Base-by-base conservation (phyloP, 2,113 vertebrate genomes). In the Mormyrus lacerda region DNA sequence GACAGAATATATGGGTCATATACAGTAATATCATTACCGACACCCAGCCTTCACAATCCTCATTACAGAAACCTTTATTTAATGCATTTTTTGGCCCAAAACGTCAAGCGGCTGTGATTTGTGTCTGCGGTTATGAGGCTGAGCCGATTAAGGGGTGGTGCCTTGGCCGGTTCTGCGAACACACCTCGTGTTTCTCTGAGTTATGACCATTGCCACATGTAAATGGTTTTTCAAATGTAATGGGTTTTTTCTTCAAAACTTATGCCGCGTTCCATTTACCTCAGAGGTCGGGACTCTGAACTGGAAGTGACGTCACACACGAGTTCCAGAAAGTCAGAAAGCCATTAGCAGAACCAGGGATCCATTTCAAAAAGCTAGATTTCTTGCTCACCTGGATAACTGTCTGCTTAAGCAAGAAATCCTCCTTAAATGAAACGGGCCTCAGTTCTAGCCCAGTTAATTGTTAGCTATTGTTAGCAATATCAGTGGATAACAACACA, bases 151-250 rank as follows among this genome's bases (percentile, higher is more conserved):
- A 96, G 95, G 95, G 95, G 95, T 95, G 95, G 93, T 94, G 94
- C 93, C 92, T 92, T 58, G 88, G 91, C 93, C 90, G 92, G 90
- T 90, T 91, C 6, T 24, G 93, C 93, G 95, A 95, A 96, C 95
- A 93, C 94, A 92, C 91, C 91, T 87, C 90, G 93, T 95, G 95
- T 94, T 94, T 93, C 88, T 87, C 83, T 95, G 95, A 96, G 94
- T 95, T 96, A 95, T 95, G 94, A 94, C 92, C 95, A 94, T 94
- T 95, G 94, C 94, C 92, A 92, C 93, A 94, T 94, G 95, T 95
- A 95, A 96, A 55, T 55, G 53, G 53, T 5, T 21, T 53, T 53
- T 19, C 51, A 19, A 53, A 53, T 19, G 51, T 53, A 19, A 53
- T 53, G 51, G 61, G 1, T 69, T 31, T 69, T 69, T 27, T 27